Evolutionary conservation across 2,888 invertebrate species (phyloP).

Genomic region (Masnerella sp.): DNA sequence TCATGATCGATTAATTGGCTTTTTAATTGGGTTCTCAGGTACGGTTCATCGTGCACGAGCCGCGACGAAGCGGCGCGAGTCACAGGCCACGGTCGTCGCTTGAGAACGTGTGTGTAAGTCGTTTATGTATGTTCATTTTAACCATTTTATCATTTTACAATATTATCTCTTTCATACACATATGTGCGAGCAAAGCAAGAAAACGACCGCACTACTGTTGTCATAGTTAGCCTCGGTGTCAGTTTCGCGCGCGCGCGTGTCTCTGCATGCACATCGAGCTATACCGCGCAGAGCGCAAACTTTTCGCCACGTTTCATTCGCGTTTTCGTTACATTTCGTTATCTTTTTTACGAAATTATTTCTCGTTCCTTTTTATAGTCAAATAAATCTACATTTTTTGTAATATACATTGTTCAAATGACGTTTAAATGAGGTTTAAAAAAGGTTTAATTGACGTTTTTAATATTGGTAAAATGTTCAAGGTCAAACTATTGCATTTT

Average conservation of each 20-base stretch:
- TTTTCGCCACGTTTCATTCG: background rate
- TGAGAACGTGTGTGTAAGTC: conserved; percentile 40
- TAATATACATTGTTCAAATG: too few species aligned
- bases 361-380: too few species aligned
- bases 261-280: conserved; percentile 47
- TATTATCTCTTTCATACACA: conserved; percentile 52
- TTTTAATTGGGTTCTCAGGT: background rate
- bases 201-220: conserved; percentile 56
- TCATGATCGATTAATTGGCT: background rate
- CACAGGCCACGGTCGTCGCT: conserved; percentile 53
- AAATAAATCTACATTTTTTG: too few species aligned
- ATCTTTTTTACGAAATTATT: background rate
- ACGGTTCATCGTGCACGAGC: conserved; percentile 18
- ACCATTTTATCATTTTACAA: conserved; percentile 46
- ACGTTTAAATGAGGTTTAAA: too few species aligned
- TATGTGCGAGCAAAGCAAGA: conserved; percentile 58
- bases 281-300: conserved; percentile 11
- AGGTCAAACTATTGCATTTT: too few species aligned
- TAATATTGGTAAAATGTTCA: too few species aligned
- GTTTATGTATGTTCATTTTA: conserved; percentile 44
- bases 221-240: conserved; percentile 49
- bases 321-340: background rate
- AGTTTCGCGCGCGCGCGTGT: conserved; percentile 51
- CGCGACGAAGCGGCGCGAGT: conserved; percentile 25
- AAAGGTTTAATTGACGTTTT: too few species aligned